Evolutionary conservation across 2,888 invertebrate species (phyloP), one percentile per base, ranked within the genome.

Genomic region (Drosophila anceps): DNA sequence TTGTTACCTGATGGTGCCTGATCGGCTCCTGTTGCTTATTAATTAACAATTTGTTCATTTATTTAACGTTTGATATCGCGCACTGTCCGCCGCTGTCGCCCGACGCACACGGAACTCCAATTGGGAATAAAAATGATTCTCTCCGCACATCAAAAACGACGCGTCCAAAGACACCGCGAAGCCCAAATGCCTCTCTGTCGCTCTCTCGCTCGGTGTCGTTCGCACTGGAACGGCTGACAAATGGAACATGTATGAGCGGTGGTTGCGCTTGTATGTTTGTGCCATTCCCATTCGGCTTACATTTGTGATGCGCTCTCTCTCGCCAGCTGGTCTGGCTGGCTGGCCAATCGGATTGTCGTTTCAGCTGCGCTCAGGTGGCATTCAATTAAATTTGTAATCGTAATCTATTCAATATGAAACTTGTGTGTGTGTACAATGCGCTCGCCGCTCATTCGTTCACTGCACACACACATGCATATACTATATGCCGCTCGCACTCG

Each of bases 261-360:
- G 51, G n/a, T 18, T 53, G 53, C 43, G 57, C 24, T 41, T 54
- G 60, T 24, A 4, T 48, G 10, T 46, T 48, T 33, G 62, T 73
- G 55, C 72, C 79, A 48, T 57, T 72, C 66, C 75, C 79, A 69
- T 53, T 60, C 54, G 76, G 76, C 74, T 69, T 77, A 44, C 55
- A 57, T 61, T 67, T 51, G 55, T 55, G 46, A 62, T 10, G 41
- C 57, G 39, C 44, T 65, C 73, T 59, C 69, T 74, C 54, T 61
- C 70, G 54, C 13, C 65, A 62, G 69, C 69, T 72, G 54, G 44
- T 64, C 57, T 73, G 37, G 60, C 60, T 61, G 54, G 55, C 71
- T 82, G 84, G 81, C 91, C 91, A 91, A 91, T 91, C 91, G 75
- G 87, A 89, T 75, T 70, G 74, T 55, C 76, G 84, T 79, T 81